Evolutionary conservation across 2,797 vertebrate species (phyloP).

Genomic region (Hoplostethus atlanticus): DNA sequence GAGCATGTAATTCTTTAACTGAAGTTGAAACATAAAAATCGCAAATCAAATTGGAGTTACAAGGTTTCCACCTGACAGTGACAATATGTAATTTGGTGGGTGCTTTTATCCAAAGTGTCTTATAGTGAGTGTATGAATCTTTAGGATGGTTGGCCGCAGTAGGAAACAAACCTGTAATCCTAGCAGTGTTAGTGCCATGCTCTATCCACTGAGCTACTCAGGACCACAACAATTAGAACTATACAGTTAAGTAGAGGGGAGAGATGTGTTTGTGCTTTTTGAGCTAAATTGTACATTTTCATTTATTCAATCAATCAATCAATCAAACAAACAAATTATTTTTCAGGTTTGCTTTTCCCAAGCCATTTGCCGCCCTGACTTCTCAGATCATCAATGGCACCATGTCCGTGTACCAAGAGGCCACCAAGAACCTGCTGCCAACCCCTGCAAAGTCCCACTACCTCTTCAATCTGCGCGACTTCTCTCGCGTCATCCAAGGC

Average conservation of each 20-base stretch:
- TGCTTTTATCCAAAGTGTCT: not conserved
- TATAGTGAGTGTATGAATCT: not conserved
- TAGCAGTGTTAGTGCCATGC: too few relatives aligned
- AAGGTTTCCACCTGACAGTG: too few relatives aligned
- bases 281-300: not conserved
- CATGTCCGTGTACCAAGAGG: constrained; percentile 89
- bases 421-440: constrained; percentile 91
- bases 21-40: too few relatives aligned
- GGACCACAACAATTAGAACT: too few relatives aligned
- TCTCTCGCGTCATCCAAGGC: constrained; percentile 93
- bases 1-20: too few relatives aligned
- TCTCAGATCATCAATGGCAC: constrained; percentile 87
- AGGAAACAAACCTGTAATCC: too few relatives aligned
- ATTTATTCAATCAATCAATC: not conserved
- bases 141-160: too few relatives aligned
- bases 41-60: too few relatives aligned
- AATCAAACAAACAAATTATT: constrained; percentile 6
- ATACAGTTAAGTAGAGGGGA: too few relatives aligned
- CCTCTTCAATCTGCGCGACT: constrained; percentile 93
- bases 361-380: constrained; percentile 85
- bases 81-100: not conserved
- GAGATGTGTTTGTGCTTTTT: too few relatives aligned
- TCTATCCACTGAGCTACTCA: too few relatives aligned
- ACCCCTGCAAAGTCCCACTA: constrained; percentile 95
- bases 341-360: constrained; percentile 88